Percentiles rank a stretch among this genome's conserved stretches.
Evolutionary conservation across 2,797 vertebrate genomes (phyloP).

Genomic region (Antrozous pallidus): DNA sequence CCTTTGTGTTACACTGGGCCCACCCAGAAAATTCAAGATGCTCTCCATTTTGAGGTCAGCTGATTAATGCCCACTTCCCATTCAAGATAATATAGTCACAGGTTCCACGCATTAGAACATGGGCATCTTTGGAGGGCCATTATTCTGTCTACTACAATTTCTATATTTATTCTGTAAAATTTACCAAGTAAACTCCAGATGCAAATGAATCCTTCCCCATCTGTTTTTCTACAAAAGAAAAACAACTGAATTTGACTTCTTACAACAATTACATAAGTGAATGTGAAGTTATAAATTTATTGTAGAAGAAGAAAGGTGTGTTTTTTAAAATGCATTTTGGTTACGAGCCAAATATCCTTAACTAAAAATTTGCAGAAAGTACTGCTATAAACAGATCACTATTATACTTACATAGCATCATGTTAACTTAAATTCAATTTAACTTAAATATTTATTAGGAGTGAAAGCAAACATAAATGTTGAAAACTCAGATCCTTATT

Average conservation of each 20-base stretch:
- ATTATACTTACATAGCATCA: conserved; percentile 78
- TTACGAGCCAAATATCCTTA: conserved; percentile 79
- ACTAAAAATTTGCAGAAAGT: conserved; percentile 80
- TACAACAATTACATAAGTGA: conserved; percentile 78
- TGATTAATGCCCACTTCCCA: neutral
- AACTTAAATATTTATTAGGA: conserved; percentile 82
- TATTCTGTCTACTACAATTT: conserved; percentile 16
- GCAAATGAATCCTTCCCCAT: conserved; percentile 81
- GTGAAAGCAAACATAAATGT: conserved; percentile 75
- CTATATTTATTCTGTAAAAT: conserved; percentile 79
- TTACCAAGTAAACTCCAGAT: conserved; percentile 78
- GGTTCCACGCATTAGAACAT: neutral
- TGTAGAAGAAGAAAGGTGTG: conserved; percentile 69
- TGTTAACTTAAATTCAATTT: conserved; percentile 82
- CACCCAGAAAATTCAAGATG: neutral
- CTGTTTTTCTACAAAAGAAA: conserved; percentile 79
- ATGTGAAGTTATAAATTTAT: conserved; percentile 73
- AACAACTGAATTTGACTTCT: conserved; percentile 77
- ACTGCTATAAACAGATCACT: conserved; percentile 78
- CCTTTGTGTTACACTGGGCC: neutral
- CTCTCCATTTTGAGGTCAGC: neutral
- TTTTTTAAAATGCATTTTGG: conserved; percentile 69
- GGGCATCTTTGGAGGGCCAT: neutral
- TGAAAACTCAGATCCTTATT: conserved; percentile 76
- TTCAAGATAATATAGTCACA: neutral